Evolutionary conservation across 2,797 vertebrate species (phyloP).

Genomic region (Ctenosaura bakeri): DNA sequence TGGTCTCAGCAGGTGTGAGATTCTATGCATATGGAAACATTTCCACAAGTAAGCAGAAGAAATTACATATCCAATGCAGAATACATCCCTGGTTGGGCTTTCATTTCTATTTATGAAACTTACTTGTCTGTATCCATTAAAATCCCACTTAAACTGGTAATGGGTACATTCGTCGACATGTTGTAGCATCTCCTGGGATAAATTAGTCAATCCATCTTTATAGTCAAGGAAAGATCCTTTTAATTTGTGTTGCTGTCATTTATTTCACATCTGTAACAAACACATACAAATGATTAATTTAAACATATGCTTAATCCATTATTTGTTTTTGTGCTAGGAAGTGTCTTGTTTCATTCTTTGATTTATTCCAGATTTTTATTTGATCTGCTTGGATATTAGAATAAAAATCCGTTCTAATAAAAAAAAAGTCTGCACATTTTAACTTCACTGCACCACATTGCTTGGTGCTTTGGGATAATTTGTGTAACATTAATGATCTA

Average conservation of each 20-base stretch:
- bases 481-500: constrained; percentile 39
- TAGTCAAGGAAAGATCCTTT: constrained; percentile 35
- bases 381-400: constrained; percentile 51
- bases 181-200: neutral
- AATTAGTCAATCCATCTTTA: constrained; percentile 45
- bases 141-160: constrained; percentile 7
- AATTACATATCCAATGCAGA: neutral
- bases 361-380: constrained; percentile 50
- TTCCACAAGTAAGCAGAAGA: neutral
- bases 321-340: constrained; percentile 36
- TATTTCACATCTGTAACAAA: constrained; percentile 53
- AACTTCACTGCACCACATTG: constrained; percentile 45
- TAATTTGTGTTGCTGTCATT: constrained; percentile 40
- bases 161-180: neutral
- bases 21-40: constrained; percentile 1
- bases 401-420: constrained; percentile 56
- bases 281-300: constrained; percentile 47
- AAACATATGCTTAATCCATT: constrained; percentile 47
- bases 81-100: neutral
- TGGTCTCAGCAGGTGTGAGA: neutral
- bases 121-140: neutral
- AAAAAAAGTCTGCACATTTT: constrained; percentile 42
- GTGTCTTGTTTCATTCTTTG: constrained; percentile 52
- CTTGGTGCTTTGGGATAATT: constrained; percentile 40
- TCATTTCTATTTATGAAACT: neutral